Conservation (phyloP, 2,113 vertebrate genomes). For the Desmodus rotundus region DNA sequence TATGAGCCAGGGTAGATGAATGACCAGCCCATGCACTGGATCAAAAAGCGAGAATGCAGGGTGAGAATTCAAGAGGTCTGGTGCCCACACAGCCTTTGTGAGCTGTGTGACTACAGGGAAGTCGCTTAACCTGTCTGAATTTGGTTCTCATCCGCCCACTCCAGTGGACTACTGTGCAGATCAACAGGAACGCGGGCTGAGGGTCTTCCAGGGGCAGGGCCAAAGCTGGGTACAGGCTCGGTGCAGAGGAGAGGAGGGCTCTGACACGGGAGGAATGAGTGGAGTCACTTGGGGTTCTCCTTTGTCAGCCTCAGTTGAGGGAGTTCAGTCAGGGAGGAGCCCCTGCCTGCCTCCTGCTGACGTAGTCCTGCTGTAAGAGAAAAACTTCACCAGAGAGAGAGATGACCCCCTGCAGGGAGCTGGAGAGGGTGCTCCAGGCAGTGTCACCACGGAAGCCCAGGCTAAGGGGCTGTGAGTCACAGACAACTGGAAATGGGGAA, state of each 20-base stretch:
- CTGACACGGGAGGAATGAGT: background rate
- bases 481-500: background rate
- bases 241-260: background rate
- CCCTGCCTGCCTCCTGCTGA: background rate
- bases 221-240: background rate
- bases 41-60: accelerated
- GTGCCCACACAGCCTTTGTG: background rate
- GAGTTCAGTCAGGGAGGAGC: too few species aligned
- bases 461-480: constrained; percentile 17
- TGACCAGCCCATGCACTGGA: accelerated
- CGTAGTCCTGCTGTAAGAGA: background rate
- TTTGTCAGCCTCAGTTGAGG: background rate
- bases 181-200: background rate
- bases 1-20: background rate
- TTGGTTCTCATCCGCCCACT: background rate
- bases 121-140: background rate
- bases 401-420: too few species aligned
- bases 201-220: background rate
- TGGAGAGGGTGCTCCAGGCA: background rate
- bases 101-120: background rate
- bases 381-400: background rate
- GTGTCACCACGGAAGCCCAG: background rate
- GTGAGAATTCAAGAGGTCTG: background rate
- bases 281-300: background rate
- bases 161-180: background rate